Evolutionary conservation across 1,140 invertebrate genomes (phyloP), one percentile per base, ranked within the genome.

Genomic region (Aphidius ervi): DNA sequence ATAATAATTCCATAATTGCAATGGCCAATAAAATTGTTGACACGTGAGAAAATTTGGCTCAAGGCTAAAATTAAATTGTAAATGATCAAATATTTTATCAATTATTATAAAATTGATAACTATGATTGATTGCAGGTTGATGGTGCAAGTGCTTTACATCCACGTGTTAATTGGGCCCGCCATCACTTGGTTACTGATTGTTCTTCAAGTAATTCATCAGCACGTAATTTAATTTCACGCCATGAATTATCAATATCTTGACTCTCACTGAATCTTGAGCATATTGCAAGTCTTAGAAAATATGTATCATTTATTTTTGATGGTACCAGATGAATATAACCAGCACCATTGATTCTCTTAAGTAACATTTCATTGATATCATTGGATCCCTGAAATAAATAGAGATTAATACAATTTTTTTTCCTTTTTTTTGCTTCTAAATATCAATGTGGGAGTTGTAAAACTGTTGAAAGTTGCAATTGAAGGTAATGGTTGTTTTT

Each of bases 271-370:
- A 85, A 89, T 43, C 92, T 85, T 3, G 93, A 94, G 71, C 95
- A 98, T 54, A 99, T 83, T 0, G 93, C 93, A 70, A 99, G 85
- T 45, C 96, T 86, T 9, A 99, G 81, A 78, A 97, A 97, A 73
- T 90, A 98, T 1, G 81, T 81, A 62, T 88, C 90, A 10, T 86
- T 83, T 40, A 95, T 89, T 74, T 94, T 94, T 0, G 94, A 92
- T 1, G 96, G 94, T 1, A 98, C 94, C 61, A 99, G 81, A 78
- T 98, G 94, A 63, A 99, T 98, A 67, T 93, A 88, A 20, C 93
- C 91, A 45, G 93, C 88, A 0, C 89, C 90, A 71, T 99, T 99
- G 49, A 99, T 92, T 49, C 83, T 84, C 70, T 93, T 91, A 47
- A 96, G 74, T 0, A 98, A 78, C 1, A 80, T 78, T 73, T 98